Base-by-base conservation (phyloP, 2,888 invertebrate species). In the Melanostoma mellinum region DNA sequence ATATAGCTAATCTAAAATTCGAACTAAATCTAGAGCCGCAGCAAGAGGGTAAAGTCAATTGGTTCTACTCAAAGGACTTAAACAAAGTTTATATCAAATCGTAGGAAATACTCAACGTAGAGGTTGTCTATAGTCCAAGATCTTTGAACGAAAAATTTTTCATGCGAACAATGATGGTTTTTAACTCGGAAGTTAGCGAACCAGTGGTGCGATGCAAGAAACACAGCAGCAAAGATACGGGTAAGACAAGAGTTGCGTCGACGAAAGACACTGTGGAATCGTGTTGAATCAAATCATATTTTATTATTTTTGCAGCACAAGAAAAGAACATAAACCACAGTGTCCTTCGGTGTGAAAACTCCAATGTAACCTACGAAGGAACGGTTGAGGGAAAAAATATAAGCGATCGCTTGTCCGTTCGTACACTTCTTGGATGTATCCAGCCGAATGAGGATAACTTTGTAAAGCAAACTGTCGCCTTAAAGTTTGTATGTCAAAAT, bases 401-500 rank as follows among this genome's bases (percentile, higher is more conserved):
- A 74, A 93, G 94, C 58, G 91, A 93, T 36, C 93, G 95, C 58
- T 92, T 94, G 52, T 94, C 94, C 10, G 93, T 95, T 0, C 73
- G 94, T 5, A 92, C 94, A 8, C 95, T 94, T 0, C 90, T 95
- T 42, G 93, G 94, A 0, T 85, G 87, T 6, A 93, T 87, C 0
- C 86, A 93, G 84, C 90, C 91, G 9, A 94, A 94, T 0, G 87
- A 87, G 6, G 86, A 86, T 3, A 89, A 88, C 58, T 84, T 87
- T 0, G 82, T 89, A 2, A 88, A 89, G 3, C 90, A 91, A 76
- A 89, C 90, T 1, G 91, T 95, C 79, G 93, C 94, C 60, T 94
- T 94, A 80, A 92, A 93, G 86, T 96, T 96, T 88, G 93, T 93
- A 75, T 96, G 96, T 87, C 94, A 95, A 87, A 95, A 95, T 76